Conservation (phyloP, 2,113 vertebrate genomes). For the Malurus elegans region DNA sequence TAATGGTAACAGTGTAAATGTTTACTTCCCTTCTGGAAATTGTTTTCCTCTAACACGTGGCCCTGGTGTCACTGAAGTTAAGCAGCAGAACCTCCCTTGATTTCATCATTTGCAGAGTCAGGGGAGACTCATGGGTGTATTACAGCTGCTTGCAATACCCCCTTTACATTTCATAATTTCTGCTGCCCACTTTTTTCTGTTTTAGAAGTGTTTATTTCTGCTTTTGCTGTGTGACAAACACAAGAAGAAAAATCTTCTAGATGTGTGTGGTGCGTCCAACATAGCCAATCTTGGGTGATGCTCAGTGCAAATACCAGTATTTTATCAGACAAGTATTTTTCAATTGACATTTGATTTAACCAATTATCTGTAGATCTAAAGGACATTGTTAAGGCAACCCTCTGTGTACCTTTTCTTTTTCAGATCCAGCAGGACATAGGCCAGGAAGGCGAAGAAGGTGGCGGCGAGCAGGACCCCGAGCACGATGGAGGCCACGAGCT, state of each 20-base stretch:
- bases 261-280: accelerated
- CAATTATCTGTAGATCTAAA: background rate
- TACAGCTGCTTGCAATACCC: background rate
- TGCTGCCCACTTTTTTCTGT: background rate
- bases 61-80: background rate
- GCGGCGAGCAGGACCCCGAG: constrained; percentile 55
- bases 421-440: background rate
- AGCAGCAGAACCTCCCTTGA: background rate
- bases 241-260: background rate
- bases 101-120: background rate
- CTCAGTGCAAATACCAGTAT: background rate
- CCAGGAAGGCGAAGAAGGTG: constrained; percentile 50
- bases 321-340: background rate
- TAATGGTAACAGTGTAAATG: background rate
- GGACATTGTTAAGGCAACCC: background rate
- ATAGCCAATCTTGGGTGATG: background rate
- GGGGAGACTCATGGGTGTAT: background rate
- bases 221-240: background rate
- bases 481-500: background rate
- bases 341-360: background rate
- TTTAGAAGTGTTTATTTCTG: background rate
- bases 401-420: constrained; percentile 62
- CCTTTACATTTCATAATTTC: background rate
- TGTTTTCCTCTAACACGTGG: background rate
- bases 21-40: background rate